These are phyloP conservation scores for Macroteleia sp. DNA, from an alignment of 2,888 invertebrate species.

Conservation along the genomic window DNA sequence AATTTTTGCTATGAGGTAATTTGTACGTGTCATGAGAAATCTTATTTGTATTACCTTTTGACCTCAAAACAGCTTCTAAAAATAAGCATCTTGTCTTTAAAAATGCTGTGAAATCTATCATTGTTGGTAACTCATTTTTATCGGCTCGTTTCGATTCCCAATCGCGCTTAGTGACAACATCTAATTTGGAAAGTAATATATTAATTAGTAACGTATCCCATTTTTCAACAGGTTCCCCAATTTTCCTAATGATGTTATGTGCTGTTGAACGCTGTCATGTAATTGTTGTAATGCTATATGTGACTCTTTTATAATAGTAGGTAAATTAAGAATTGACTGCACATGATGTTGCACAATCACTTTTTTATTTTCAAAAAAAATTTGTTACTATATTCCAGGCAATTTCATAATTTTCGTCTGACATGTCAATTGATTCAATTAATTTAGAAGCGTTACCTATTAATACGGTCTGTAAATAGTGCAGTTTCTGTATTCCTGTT, in stretches of 20 bases:
- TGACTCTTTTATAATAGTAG: not conserved
- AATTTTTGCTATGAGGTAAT: too few species aligned
- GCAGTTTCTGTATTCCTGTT: not conserved
- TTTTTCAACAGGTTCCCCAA: not conserved
- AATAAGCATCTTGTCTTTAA: too few species aligned
- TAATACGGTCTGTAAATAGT: conserved; percentile 2
- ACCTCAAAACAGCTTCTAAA: too few species aligned
- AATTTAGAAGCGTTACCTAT: not conserved
- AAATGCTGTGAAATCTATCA: too few species aligned
- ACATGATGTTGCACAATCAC: conserved; percentile 1
- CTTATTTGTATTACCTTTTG: too few species aligned
- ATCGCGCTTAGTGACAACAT: too few species aligned
- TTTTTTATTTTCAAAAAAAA: conserved; percentile 48
- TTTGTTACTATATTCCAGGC: conserved; percentile 55
- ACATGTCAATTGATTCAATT: not conserved
- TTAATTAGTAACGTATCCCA: too few species aligned
- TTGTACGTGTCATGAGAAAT: not conserved
- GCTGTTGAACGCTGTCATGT: not conserved
- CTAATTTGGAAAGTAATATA: too few species aligned
- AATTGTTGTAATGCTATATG: not conserved
- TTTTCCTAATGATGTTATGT: not conserved
- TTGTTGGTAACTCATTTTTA: too few species aligned
- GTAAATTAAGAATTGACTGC: not conserved
- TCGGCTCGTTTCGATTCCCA: too few species aligned
- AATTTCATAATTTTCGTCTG: conserved; percentile 37